Conservation (phyloP, 2,888 invertebrate species). For the Drosophila ustulata region DNA sequence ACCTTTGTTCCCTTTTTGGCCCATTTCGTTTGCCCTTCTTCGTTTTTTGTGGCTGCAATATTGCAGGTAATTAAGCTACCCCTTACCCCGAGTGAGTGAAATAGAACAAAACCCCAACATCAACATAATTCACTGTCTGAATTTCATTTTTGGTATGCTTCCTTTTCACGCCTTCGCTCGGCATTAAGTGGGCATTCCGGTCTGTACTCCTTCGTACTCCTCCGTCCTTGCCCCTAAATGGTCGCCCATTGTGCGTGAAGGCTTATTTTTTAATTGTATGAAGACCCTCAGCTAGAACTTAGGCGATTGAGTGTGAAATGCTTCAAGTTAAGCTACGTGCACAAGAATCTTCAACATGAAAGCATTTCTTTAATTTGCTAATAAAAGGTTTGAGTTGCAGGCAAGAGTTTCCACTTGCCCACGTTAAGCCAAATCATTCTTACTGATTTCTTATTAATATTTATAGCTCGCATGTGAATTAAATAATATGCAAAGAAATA, state of each 20-base stretch:
- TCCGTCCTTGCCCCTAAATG: not conserved
- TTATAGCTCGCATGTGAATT: constrained; percentile 24
- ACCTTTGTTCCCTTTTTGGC: constrained; percentile 43
- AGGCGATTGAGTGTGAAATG: constrained; percentile 33
- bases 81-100: constrained; percentile 14
- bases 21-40: constrained; percentile 23
- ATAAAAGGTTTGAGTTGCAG: constrained; percentile 21
- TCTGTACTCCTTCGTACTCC: not conserved
- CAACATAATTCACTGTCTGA: constrained; percentile 67
- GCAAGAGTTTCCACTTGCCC: not conserved
- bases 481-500: constrained; percentile 5
- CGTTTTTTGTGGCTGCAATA: constrained; percentile 63
- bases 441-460: constrained; percentile 31
- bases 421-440: constrained; percentile 3
- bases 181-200: constrained; percentile 23
- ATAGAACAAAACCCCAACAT: constrained; percentile 27
- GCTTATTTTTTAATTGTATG: constrained; percentile 40
- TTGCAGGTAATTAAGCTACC: constrained; percentile 75
- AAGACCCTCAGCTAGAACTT: constrained; percentile 25
- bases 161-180: constrained; percentile 42
- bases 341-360: constrained; percentile 19
- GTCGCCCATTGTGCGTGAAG: constrained; percentile 24
- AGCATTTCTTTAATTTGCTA: constrained; percentile 41
- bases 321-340: constrained; percentile 28
- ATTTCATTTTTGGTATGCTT: constrained; percentile 63